Base-by-base conservation (phyloP, 2,797 vertebrate genomes). In the Rhynchotus rufescens region DNA sequence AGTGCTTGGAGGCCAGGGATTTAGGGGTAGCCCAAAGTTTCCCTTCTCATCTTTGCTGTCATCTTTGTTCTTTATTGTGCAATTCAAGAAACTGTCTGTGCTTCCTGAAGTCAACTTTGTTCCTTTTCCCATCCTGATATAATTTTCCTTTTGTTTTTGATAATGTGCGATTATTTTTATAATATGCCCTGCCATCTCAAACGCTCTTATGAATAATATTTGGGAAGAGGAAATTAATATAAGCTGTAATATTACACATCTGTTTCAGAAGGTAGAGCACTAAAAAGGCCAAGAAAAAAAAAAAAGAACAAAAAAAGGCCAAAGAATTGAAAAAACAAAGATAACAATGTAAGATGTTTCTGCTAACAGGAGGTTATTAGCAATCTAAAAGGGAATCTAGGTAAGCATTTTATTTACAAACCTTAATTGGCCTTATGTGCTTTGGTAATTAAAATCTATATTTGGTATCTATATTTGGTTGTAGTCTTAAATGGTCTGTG, bases 271-370 rank as follows among this genome's bases (percentile, higher is more conserved):
- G 81, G 62, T n/a, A 56, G 62, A 54, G 23, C 61, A 60, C 30
- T 38, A 68, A 92, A 72, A 7, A 42, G 23, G 12, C 9, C 15
- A 26, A 54, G 30, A 54, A 51, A 51, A 12, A 25, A 22, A 44
- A 44, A 44, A 16, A 44, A 44, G 15, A 34, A 4, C 4, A 5
- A 22, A 44, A 36, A 32, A 60, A 25, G 13, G 7, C 28, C 12
- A 5, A 7, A 1, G 1, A 4, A 6, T 3, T 17, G 1, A 28
- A 57, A 32, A 36, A 2, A 10, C 9, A 66, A 38, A 88, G 84
- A 3, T 34, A 68, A 23, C 1, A 0, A 4, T 2, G 0, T 28
- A 47, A 83, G 36, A 5, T 47, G 36, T 67, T 94, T 77, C 20
- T 88, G 38, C 28, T 52, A 25, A 47, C 20, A 74, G 36, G 42